Conservation (phyloP, 1,140 invertebrate genomes). For the Zaprionus capensis region DNA sequence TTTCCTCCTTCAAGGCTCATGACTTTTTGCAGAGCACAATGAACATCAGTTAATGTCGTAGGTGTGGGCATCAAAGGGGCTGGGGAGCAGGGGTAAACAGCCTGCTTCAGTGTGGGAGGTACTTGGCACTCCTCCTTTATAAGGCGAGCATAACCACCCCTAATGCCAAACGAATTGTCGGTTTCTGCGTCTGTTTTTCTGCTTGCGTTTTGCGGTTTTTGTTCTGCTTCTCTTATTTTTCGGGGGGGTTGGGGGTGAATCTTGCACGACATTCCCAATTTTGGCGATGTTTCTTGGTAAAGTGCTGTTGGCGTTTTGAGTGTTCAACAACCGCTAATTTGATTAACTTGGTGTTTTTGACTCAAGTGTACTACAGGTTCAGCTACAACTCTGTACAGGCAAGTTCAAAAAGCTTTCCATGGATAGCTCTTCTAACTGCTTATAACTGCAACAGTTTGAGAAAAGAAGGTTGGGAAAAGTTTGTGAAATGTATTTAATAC, state of each 20-base stretch:
- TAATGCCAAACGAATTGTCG: constrained; percentile 56
- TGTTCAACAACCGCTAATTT: constrained; percentile 57
- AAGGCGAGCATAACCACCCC: constrained; percentile 27
- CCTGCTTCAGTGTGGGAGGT: background rate
- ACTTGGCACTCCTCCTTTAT: background rate
- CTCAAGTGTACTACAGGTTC: constrained; percentile 23
- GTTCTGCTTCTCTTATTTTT: constrained; percentile 1
- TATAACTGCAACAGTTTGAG: background rate
- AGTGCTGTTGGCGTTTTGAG: constrained; percentile 44
- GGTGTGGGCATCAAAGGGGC: background rate
- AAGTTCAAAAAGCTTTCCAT: background rate
- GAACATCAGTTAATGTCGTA: constrained; percentile 47
- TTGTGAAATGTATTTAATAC: background rate
- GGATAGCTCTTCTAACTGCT: background rate
- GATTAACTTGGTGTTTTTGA: constrained; percentile 45
- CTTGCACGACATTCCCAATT: constrained; percentile 26
- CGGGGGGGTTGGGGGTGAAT: constrained; percentile 3
- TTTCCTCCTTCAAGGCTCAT: constrained; percentile 37
- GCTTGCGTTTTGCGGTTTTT: constrained; percentile 14
- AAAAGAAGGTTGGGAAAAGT: background rate
- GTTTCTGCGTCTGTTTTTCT: constrained; percentile 6
- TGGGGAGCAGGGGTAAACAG: background rate
- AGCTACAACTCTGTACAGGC: background rate
- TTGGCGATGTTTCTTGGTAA: constrained; percentile 32
- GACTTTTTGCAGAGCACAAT: constrained; percentile 49